Evolutionary conservation across 2,797 vertebrate species (phyloP).

Genomic region (Sebastes flavidus): DNA sequence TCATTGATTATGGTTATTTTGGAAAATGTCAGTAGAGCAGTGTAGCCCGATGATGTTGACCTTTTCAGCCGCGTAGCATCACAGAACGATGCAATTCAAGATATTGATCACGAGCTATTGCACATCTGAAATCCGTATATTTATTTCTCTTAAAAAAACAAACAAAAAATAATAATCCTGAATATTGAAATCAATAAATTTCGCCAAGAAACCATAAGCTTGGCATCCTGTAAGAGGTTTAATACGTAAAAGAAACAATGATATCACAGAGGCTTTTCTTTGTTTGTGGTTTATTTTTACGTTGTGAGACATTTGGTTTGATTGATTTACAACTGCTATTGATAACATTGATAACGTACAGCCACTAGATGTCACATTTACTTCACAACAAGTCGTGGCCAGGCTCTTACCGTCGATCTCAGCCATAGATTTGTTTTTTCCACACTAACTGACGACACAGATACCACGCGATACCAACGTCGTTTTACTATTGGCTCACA

Average conservation of each 20-base stretch:
- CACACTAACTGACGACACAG: no score
- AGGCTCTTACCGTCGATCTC: no score
- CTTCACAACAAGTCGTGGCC: no score
- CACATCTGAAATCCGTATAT: slow-evolving; percentile 19
- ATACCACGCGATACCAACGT: no score
- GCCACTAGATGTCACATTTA: no score
- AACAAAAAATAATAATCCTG: background rate
- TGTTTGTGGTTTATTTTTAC: no score
- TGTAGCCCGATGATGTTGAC: slow-evolving; percentile 68
- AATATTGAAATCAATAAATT: background rate
- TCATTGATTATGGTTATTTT: slow-evolving; percentile 78
- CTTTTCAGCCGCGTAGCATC: slow-evolving; percentile 60
- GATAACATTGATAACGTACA: no score
- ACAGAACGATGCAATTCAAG: slow-evolving; percentile 40
- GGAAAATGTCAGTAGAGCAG: slow-evolving; percentile 72
- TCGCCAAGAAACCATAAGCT: background rate
- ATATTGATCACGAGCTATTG: slow-evolving; percentile 55
- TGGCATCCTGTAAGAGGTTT: background rate
- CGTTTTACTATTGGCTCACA: no score
- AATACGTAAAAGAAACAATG: background rate
- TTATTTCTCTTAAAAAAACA: background rate
- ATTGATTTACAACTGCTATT: no score
- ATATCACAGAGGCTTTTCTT: background rate
- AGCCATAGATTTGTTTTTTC: no score
- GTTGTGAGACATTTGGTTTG: no score